These are phyloP conservation scores for Zaprionus inermis DNA, from an alignment of 1,140 invertebrate species.

Conservation along the genomic window DNA sequence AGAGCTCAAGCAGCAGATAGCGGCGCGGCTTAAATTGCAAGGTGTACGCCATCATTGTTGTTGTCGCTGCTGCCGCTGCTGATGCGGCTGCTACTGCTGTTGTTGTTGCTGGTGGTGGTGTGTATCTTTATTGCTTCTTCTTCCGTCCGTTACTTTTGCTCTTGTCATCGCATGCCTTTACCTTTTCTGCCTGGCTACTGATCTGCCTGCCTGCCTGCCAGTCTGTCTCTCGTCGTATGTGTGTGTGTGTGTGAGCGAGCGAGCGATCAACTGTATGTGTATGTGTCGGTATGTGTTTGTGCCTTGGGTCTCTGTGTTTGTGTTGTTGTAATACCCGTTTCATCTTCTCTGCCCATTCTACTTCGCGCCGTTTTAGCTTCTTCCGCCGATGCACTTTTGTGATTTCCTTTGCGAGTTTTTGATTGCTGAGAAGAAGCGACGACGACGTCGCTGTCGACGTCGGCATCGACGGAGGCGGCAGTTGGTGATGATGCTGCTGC, in stretches of 20 bases:
- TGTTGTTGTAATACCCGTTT: constrained; percentile 79
- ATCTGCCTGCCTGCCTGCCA: constrained; percentile 42
- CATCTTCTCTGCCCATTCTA: constrained; percentile 75
- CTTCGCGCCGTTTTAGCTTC: constrained; percentile 79
- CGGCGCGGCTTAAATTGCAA: constrained; percentile 80
- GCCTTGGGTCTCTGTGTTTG: constrained; percentile 2
- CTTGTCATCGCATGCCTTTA: constrained; percentile 65
- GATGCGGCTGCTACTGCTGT: constrained; percentile 28
- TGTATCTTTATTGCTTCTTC: constrained; percentile 79
- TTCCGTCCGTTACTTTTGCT: constrained; percentile 77
- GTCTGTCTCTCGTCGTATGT: constrained; percentile 12
- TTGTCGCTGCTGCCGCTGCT: constrained; percentile 45
- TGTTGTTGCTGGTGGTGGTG: constrained; percentile 54
- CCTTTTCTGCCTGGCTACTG: constrained; percentile 49
- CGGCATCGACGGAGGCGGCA: constrained; percentile 16
- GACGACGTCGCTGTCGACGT: constrained; percentile 46
- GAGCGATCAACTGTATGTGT: constrained; percentile 8
- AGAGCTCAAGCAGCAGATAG: constrained; percentile 66
- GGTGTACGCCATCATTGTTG: constrained; percentile 63
- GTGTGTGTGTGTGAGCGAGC: constrained; percentile 11
- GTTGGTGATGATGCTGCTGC: constrained; percentile 22
- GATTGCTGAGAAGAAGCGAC: constrained; percentile 39
- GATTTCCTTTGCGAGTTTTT: constrained; percentile 75
- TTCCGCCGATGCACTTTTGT: constrained; percentile 79
- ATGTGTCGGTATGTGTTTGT: constrained; percentile 29